Evolutionary conservation across 2,888 invertebrate genomes (phyloP), one percentile per base, ranked within the genome.

Genomic region (Acleris sparsana): DNA sequence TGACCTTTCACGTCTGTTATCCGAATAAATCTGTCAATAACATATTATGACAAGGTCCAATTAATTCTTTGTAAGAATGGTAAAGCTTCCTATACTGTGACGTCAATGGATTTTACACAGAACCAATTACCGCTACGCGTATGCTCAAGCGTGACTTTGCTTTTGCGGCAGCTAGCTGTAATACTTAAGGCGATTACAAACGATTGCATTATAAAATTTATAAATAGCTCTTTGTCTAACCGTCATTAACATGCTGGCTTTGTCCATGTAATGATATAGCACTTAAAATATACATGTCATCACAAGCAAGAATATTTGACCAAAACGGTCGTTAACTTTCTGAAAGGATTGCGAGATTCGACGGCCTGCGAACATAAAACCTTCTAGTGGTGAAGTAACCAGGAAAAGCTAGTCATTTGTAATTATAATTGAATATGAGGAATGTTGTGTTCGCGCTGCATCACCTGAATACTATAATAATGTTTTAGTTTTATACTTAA

Each of bases 191-290:
- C 49, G 49, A 64, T 60, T 60, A 55, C 53, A 55, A 64, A 49
- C 53, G 59, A 55, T 55, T 60, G 64, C 59, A 53, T 55, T 60
- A 60, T 55, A 49, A 55, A 64, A 53, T 49, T 55, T 60, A 60
- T 55, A 49, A 55, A 64, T 20, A 53, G 25, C 17, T 25, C 59
- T 29, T 55, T 60, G 64, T 60, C 48, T 64, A 44, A 60, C 49
- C 25, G 17, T 55, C 49, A 64, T 64, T 64, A 64, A 43, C 53
- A 49, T 22, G 22, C 13, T 16, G 39, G 18, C 53, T 53, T 53
- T 53, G 58, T 63, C 48, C 39, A 29, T 25, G 59, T 39, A 53
- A 46, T 39, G 48, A 46, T 46, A 25, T 11, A 33, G 53, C 48
- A 58, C 59, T 39, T 53, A 64, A 64, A 64, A 60, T 64, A 33